Percentiles rank a stretch among this genome's conserved stretches.
Evolutionary conservation across 2,113 vertebrate species (phyloP).

Genomic region (Passer montanus): DNA sequence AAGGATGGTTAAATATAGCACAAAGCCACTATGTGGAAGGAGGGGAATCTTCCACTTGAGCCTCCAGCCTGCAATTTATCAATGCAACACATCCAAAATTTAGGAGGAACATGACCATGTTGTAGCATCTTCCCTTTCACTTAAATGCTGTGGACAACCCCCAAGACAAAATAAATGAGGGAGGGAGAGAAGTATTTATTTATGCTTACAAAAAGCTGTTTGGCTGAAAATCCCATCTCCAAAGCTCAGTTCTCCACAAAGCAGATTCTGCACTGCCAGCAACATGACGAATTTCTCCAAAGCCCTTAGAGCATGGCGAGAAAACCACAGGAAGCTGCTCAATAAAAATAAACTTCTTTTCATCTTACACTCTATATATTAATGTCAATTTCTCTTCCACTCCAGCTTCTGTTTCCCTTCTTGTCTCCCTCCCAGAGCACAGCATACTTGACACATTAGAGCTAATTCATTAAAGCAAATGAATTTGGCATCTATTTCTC

Average conservation of each 20-base stretch:
- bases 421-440: not conserved
- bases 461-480: not conserved
- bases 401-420: not conserved
- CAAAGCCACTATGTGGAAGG: not conserved
- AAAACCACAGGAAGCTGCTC: not conserved
- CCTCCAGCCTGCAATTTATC: not conserved
- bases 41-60: not conserved
- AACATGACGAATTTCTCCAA: not conserved
- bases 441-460: not conserved
- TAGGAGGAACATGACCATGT: not conserved
- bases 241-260: not conserved
- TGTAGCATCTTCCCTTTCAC: not conserved
- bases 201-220: not conserved
- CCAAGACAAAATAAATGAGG: not conserved
- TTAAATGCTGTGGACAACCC: fast-evolving
- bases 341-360: slow-evolving; percentile 7
- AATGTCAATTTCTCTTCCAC: not conserved
- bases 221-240: not conserved
- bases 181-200: not conserved
- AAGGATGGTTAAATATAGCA: not conserved
- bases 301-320: not conserved
- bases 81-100: not conserved
- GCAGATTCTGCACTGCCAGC: not conserved
- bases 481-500: not conserved
- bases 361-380: not conserved